Conservation (phyloP, 1,140 invertebrate genomes). For the Elymnias hypermnestra region DNA sequence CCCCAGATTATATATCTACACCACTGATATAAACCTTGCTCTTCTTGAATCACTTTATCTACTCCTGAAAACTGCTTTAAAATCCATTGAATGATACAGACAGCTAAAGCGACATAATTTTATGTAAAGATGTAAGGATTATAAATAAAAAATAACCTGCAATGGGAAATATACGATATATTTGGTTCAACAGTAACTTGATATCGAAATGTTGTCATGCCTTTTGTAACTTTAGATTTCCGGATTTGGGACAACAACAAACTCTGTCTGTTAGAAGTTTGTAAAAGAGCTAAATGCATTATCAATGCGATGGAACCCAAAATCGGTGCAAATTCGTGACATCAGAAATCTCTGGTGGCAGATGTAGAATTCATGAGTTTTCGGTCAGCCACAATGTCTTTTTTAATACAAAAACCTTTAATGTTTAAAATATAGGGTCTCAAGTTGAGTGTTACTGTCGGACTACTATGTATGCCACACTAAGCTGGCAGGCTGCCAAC, state of each 20-base stretch:
- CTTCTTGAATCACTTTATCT: no score
- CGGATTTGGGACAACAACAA: neutral
- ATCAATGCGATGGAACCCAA: conserved; percentile 26
- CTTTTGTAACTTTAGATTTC: no score
- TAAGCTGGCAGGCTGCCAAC: conserved; percentile 39
- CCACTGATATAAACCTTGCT: no score
- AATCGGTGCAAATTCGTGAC: conserved; percentile 34
- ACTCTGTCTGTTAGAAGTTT: neutral
- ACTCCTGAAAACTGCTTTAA: no score
- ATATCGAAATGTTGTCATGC: no score
- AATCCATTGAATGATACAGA: no score
- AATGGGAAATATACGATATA: no score
- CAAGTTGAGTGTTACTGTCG: conserved; percentile 4
- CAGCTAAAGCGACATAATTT: no score
- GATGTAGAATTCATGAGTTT: conserved; percentile 42
- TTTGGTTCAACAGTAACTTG: no score
- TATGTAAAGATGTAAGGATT: no score
- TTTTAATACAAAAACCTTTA: conserved; percentile 11
- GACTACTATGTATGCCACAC: conserved; percentile 9
- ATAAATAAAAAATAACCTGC: no score
- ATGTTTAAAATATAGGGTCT: neutral
- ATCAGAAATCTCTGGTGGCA: conserved; percentile 32
- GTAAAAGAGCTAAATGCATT: conserved; percentile 25
- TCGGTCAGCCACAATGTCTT: conserved; percentile 13
- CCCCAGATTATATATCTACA: no score